These are phyloP conservation scores for Holotrichia oblita DNA, from an alignment of 1,140 invertebrate species.

Conservation along the genomic window DNA sequence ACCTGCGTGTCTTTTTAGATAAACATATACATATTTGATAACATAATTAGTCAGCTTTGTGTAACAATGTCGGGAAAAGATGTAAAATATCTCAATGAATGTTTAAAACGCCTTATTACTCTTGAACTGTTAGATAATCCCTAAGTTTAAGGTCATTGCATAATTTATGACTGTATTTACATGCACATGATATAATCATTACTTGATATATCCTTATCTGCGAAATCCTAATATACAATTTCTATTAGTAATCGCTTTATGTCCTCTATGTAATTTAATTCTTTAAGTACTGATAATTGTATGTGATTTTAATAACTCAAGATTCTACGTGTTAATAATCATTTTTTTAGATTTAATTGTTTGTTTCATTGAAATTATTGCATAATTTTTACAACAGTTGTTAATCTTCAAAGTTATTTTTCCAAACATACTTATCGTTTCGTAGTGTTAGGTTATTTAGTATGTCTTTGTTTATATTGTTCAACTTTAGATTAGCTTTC, in stretches of 20 bases:
- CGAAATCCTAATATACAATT: background rate
- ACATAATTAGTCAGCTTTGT: slow-evolving; percentile 1
- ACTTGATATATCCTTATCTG: background rate
- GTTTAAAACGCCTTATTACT: slow-evolving; percentile 13
- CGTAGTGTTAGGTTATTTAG: too few relatives aligned
- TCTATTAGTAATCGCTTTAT: slow-evolving; percentile 6
- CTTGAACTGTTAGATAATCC: slow-evolving; percentile 22
- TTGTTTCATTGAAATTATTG: too few relatives aligned
- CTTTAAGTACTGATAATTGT: too few relatives aligned
- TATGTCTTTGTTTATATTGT: too few relatives aligned
- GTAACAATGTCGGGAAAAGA: background rate
- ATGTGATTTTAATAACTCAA: too few relatives aligned
- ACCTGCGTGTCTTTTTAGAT: background rate
- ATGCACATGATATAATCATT: background rate
- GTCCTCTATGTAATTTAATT: background rate
- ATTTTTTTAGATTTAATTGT: too few relatives aligned
- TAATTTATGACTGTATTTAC: slow-evolving; percentile 13
- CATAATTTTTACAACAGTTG: too few relatives aligned
- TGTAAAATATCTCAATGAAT: slow-evolving; percentile 12
- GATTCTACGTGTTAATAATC: too few relatives aligned
- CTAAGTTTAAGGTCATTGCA: slow-evolving; percentile 22
- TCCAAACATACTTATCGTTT: too few relatives aligned
- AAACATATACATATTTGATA: background rate
- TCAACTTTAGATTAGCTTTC: too few relatives aligned
- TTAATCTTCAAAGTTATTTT: too few relatives aligned